Base-by-base conservation (phyloP, 2,797 vertebrate genomes). In the Oophaga sylvatica region DNA sequence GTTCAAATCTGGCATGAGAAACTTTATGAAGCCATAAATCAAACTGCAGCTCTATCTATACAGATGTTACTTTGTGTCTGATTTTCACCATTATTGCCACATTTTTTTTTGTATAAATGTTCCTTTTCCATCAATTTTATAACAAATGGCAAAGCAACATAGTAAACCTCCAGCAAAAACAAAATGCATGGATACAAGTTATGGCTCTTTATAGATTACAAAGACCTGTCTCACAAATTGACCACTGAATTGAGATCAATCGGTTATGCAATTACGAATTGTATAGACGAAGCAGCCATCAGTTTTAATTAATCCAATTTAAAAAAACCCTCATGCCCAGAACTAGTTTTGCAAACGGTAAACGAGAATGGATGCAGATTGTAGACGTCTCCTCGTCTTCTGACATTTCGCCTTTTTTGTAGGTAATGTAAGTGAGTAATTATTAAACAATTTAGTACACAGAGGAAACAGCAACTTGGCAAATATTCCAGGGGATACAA, bases 391-490 rank as follows among this genome's bases (percentile, higher is more conserved):
- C 22, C 71, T 35, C 19, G 20, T 62, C 68, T 83, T 78, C 70
- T 71, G 48, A 92, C 92, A 90, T 89, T 92, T 90, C 81, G 92
- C 87, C 94, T 96, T 96, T 90, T 92, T 93, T 95, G 95, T 95
- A 93, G 96, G 96, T 96, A 97, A 97, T 97, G 97, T 97, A 96
- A 93, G 96, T 97, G 96, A 97, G 97, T 99, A 98, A 99, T 98
- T 99, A 98, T 98, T 98, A 98, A 98, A 95, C 96, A 97, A 97
- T 99, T 98, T 98, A 94, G 97, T 97, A 97, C 96, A 97, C 97
- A 95, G 96, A 97, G 95, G 96, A 97, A 89, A 94, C 97, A 94
- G 96, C 96, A 97, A 97, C 96, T 97, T 97, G 97, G 97, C 97
- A 97, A 97, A 97, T 97, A 96, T 97, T 98, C 96, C 83, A 96